A percentile compares a stretch with the other conserved stretches of the same genome.
Evolutionary conservation across 2,888 invertebrate genomes (phyloP).

Genomic region (Caenorhabditis virilis): DNA sequence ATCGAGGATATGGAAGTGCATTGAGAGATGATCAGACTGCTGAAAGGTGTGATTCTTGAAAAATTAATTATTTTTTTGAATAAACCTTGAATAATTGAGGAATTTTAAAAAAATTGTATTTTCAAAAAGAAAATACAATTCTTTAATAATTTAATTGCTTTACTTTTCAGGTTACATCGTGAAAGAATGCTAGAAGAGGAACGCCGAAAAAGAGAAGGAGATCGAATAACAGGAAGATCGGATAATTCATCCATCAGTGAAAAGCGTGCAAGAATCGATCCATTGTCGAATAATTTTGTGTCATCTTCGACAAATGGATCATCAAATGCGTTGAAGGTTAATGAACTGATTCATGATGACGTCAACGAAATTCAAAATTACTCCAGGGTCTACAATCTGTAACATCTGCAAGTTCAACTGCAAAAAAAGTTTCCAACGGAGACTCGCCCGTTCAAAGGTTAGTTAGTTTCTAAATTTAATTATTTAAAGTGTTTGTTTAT

Average conservation of each 20-base stretch:
- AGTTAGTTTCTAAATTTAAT: too few species aligned
- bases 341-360: not conserved
- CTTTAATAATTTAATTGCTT: too few species aligned
- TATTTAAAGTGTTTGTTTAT: too few species aligned
- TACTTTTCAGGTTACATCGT: slow-evolving; percentile 1
- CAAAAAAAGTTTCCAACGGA: too few species aligned
- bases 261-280: slow-evolving; percentile 29
- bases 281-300: slow-evolving; percentile 27
- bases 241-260: slow-evolving; percentile 20
- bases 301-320: slow-evolving; percentile 6
- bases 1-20: too few species aligned
- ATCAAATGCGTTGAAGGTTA: too few species aligned
- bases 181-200: slow-evolving; percentile 39
- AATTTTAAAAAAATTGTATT: too few species aligned
- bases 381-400: too few species aligned
- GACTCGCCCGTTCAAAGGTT: too few species aligned
- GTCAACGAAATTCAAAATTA: not conserved
- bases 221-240: slow-evolving; percentile 26
- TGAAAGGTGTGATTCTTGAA: not conserved
- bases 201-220: slow-evolving; percentile 41
- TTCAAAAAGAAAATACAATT: too few species aligned
- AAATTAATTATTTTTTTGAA: not conserved
- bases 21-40: too few species aligned
- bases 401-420: too few species aligned
- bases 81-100: not conserved